Base-by-base conservation (phyloP, 30 jellyfish, hydroid and myxozoan genomes). In the Pelagia noctiluca region DNA sequence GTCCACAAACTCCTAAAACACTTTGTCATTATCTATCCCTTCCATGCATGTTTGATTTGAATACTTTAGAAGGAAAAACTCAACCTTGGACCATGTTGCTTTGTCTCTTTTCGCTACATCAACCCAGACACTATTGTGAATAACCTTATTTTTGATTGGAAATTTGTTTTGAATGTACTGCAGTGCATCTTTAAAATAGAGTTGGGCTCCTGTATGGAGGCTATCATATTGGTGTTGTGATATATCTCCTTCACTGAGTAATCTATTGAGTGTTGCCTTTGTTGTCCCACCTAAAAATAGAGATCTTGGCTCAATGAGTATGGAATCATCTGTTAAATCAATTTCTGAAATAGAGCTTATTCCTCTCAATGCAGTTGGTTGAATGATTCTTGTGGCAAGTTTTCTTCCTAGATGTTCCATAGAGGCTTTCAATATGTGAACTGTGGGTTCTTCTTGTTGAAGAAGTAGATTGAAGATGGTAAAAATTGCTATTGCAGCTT, bases 391-490 rank as follows among this genome's bases (percentile, higher is more conserved):
- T 8, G 42, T 81, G 16, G 91, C 92, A 22, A 81, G 33, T 22
- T 46, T 46, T 28, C 28, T 81, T 30, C 92, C 91, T 2, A 81
- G 57, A 25, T 61, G 38, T 47, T 83, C 94, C 94, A 83, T 83
- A 3, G 94, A 16, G 3, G 80, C 3, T 35, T 83, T 47, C 49
- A 83, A 54, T 10, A 83, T 21, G 42, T 72, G 92, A 31, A 83
- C 53, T 7, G 76, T 36, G 3, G 93, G 93, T 28, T 42, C 91
- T 5, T 65, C 77, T 8, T 29, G 7, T 36, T 80, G 89, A 28
- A 80, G 25, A 13, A 72, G 78, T 38, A 3, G 23, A 60, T 83
- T 33, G 76, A 83, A 83, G 31, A 47, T n/a, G 22, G 93, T 74
- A 53, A 74, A 83, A 1, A 83, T 19, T 10, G 90, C 63, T 7